A percentile compares a stretch with the other conserved stretches of the same genome.
Conservation (phyloP, 1,140 invertebrate genomes). For the Aphelenchoides fujianensis region DNA sequence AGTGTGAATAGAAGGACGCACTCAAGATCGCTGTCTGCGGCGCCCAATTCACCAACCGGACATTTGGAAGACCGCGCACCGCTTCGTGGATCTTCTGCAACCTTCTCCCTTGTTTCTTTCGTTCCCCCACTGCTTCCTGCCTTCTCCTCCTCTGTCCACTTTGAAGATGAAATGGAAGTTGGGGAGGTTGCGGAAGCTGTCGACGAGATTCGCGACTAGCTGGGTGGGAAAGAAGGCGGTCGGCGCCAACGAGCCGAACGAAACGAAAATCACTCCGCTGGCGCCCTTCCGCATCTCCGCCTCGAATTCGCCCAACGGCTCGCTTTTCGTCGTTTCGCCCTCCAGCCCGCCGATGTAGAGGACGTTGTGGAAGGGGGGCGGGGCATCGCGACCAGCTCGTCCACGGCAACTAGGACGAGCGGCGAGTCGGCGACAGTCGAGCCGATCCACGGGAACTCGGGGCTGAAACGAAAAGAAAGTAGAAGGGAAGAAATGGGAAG, state of each 20-base stretch:
- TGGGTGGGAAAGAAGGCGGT: slow-evolving; percentile 20
- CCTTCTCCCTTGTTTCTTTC: not conserved
- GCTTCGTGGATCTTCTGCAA: slow-evolving; percentile 6
- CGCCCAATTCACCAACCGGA: not conserved
- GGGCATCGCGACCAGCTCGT: slow-evolving; percentile 42
- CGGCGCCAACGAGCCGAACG: slow-evolving; percentile 28
- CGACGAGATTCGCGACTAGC: slow-evolving; percentile 31
- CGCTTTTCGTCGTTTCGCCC: not conserved
- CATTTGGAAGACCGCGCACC: not conserved
- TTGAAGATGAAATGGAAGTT: slow-evolving; percentile 43
- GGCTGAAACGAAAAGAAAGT: slow-evolving; percentile 39
- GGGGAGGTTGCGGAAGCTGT: slow-evolving; percentile 18
- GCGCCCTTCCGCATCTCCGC: slow-evolving; percentile 34
- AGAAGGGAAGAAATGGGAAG: too few relatives aligned
- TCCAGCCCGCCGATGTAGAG: slow-evolving; percentile 41
- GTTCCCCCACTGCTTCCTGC: not conserved
- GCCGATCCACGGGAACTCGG: slow-evolving; percentile 29
- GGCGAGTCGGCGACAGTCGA: slow-evolving; percentile 28
- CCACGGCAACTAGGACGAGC: slow-evolving; percentile 34
- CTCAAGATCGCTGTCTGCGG: slow-evolving; percentile 4
- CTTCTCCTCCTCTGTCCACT: slow-evolving; percentile 35
- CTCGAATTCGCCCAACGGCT: slow-evolving; percentile 21
- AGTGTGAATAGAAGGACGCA: not conserved
- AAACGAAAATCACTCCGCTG: slow-evolving; percentile 34
- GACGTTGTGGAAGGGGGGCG: slow-evolving; percentile 29